A percentile compares a stretch with the other conserved stretches of the same genome.
phyloP scores from a whole-genome alignment of 1,140 invertebrate species.

The Leptopilina boulardi region DNA sequence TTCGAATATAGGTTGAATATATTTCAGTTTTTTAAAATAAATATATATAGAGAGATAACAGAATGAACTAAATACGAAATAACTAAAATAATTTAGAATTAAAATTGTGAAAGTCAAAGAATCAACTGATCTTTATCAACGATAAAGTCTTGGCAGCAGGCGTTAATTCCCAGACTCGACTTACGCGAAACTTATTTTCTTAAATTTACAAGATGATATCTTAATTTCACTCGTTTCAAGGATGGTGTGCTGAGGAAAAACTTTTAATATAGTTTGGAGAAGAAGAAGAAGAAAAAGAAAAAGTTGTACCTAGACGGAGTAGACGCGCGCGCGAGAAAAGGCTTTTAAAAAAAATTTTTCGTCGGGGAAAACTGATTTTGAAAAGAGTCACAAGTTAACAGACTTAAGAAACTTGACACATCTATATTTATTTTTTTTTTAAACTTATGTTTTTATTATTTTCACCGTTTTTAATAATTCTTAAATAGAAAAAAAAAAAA shows the following conservation, averaged over 20 bases:
- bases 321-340: neutral
- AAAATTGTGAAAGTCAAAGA: neutral
- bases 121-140: neutral
- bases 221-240: constrained; percentile 33
- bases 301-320: neutral
- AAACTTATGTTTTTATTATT: neutral
- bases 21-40: no score
- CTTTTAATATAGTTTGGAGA: constrained; percentile 14
- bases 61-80: neutral
- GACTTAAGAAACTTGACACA: constrained; percentile 12
- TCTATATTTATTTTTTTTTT: neutral
- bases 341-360: constrained; percentile 21
- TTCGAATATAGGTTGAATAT: no score
- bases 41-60: no score
- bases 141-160: constrained; percentile 8
- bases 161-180: constrained; percentile 15
- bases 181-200: constrained; percentile 24
- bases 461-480: neutral
- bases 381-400: neutral
- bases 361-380: constrained; percentile 16
- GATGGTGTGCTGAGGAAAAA: constrained; percentile 26
- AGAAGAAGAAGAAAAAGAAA: no score
- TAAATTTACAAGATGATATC: constrained; percentile 33
- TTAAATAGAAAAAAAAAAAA: neutral
- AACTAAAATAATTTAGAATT: neutral